Evolutionary conservation across 2,113 vertebrate species (phyloP).

Genomic region (Gasterosteus nipponicus): DNA sequence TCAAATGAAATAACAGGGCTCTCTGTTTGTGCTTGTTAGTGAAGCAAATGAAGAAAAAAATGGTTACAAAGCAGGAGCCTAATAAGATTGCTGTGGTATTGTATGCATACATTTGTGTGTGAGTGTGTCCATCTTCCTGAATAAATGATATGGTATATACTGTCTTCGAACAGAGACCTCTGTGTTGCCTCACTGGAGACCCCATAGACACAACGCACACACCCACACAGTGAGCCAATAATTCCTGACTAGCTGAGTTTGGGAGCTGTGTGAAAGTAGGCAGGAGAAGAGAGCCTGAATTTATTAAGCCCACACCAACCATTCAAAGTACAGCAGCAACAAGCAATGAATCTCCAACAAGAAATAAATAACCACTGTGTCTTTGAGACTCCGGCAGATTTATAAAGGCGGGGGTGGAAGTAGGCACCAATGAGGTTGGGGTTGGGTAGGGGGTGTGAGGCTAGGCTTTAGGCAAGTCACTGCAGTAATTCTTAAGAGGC

Average conservation of each 20-base stretch:
- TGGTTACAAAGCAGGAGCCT: not conserved
- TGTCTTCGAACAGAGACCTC: slow-evolving; percentile 23
- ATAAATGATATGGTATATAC: slow-evolving; percentile 13
- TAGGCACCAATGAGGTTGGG: slow-evolving; percentile 32
- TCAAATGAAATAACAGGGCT: slow-evolving; percentile 9
- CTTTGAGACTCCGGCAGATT: slow-evolving; percentile 53
- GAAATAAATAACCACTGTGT: slow-evolving; percentile 66
- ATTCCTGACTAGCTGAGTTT: slow-evolving; percentile 20
- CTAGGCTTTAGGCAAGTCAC: slow-evolving; percentile 46
- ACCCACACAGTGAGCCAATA: slow-evolving; percentile 10
- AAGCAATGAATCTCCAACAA: slow-evolving; percentile 69
- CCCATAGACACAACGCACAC: not conserved
- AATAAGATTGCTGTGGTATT: slow-evolving; percentile 12
- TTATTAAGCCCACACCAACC: slow-evolving; percentile 69
- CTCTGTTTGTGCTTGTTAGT: slow-evolving; percentile 22
- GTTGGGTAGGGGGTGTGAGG: slow-evolving; percentile 16
- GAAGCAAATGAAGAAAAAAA: slow-evolving; percentile 8
- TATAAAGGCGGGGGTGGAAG: slow-evolving; percentile 47
- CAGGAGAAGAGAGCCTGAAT: slow-evolving; percentile 58
- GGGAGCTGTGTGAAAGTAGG: slow-evolving; percentile 48
- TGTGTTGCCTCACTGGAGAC: slow-evolving; percentile 11
- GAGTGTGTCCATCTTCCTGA: slow-evolving; percentile 16
- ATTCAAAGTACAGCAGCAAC: slow-evolving; percentile 58
- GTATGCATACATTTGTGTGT: not conserved
- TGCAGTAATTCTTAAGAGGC: slow-evolving; percentile 53